These are phyloP conservation scores for Perognathus longimembris DNA, from an alignment of 2,113 vertebrate species.

Conservation along the genomic window DNA sequence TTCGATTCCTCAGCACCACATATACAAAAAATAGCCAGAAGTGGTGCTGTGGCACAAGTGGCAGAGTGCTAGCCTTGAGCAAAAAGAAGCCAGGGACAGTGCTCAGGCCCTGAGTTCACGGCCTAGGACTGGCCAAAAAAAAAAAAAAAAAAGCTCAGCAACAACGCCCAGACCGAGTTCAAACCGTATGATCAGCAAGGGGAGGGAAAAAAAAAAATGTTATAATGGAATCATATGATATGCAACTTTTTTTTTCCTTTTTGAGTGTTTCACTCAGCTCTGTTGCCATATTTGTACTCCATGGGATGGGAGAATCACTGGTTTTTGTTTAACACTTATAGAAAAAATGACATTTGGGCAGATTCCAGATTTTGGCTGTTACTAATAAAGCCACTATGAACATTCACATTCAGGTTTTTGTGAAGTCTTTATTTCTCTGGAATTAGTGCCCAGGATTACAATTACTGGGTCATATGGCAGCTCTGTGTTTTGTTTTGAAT, in stretches of 20 bases:
- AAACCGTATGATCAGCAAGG: too few relatives aligned
- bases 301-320: accelerated
- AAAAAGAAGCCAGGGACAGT: too few relatives aligned
- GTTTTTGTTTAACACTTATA: not conserved
- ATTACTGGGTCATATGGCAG: not conserved
- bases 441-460: not conserved
- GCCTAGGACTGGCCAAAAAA: too few relatives aligned
- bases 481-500: not conserved
- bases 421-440: not conserved
- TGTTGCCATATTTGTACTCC: accelerated
- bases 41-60: too few relatives aligned
- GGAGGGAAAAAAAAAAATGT: too few relatives aligned
- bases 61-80: too few relatives aligned
- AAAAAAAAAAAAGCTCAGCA: too few relatives aligned
- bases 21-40: too few relatives aligned
- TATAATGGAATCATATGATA: not conserved
- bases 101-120: too few relatives aligned
- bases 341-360: not conserved
- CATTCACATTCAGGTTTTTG: not conserved
- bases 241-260: not conserved
- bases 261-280: not conserved
- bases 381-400: not conserved
- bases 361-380: not conserved
- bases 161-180: too few relatives aligned
- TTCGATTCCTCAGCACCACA: too few relatives aligned